These are phyloP conservation scores for Sialia sialis DNA, from an alignment of 2,113 vertebrate species.

Conservation along the genomic window DNA sequence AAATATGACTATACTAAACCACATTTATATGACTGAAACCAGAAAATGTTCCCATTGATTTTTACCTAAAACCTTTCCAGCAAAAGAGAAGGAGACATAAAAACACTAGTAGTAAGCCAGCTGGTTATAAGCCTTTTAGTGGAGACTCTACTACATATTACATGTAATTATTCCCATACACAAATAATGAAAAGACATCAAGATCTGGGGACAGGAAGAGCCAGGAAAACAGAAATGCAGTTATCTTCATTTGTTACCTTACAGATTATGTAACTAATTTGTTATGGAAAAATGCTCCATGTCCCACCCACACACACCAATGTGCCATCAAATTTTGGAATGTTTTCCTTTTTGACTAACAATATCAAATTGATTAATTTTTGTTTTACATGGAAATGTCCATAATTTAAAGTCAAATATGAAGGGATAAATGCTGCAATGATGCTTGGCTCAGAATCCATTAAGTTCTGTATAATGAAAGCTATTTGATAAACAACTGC, in stretches of 20 bases:
- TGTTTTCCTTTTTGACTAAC: not conserved
- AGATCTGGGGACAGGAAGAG: not conserved
- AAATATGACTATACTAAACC: not conserved
- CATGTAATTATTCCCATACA: not conserved
- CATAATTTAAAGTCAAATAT: not conserved
- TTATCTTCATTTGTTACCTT: not conserved
- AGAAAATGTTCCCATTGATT: not conserved
- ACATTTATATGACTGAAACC: not conserved
- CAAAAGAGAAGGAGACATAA: not conserved
- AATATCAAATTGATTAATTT: not conserved
- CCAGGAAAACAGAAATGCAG: not conserved
- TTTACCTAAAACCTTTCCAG: not conserved
- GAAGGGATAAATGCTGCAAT: not conserved
- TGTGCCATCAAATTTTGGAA: not conserved
- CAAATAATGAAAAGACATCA: not conserved
- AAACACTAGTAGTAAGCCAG: not conserved
- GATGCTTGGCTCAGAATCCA: not conserved
- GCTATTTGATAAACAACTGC: not conserved
- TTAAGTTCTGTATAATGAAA: not conserved
- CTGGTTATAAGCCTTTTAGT: not conserved
- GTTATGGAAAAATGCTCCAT: not conserved
- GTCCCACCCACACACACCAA: not conserved
- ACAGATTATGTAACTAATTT: not conserved
- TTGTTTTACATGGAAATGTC: not conserved
- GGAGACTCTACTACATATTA: not conserved